A percentile compares a stretch with the other conserved stretches of the same genome.
Evolutionary conservation across 2,888 invertebrate genomes (phyloP).

Genomic region (Clepsis dumicolana): DNA sequence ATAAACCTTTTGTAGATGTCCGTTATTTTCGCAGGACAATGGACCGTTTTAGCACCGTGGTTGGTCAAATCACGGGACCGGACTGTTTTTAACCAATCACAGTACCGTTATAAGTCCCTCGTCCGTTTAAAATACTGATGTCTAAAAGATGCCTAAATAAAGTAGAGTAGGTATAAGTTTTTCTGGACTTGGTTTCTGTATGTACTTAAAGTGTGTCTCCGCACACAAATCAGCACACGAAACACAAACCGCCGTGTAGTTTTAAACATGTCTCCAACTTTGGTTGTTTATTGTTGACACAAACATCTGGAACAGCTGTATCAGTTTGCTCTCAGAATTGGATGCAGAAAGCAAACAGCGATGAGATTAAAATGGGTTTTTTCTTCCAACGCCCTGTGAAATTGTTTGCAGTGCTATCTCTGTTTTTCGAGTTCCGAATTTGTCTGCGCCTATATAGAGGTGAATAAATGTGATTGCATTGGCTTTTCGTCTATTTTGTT

Average conservation of each 20-base stretch:
- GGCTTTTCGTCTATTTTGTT: slow-evolving; percentile 1
- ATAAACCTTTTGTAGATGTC: too few relatives aligned
- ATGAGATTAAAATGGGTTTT: slow-evolving; percentile 24
- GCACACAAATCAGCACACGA: not conserved
- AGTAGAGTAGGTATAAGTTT: too few relatives aligned
- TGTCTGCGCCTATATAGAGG: not conserved
- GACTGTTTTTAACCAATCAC: too few relatives aligned
- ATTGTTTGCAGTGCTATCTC: slow-evolving; percentile 8
- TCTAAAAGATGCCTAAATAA: too few relatives aligned
- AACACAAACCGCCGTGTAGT: not conserved
- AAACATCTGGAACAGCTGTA: slow-evolving; percentile 11
- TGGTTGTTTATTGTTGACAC: not conserved
- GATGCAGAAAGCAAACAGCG: slow-evolving; percentile 10
- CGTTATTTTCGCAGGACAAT: too few relatives aligned
- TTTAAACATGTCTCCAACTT: not conserved
- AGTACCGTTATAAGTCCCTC: too few relatives aligned
- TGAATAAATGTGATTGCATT: slow-evolving; percentile 9
- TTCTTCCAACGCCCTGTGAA: slow-evolving; percentile 13
- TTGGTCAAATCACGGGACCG: too few relatives aligned
- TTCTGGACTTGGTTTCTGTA: too few relatives aligned
- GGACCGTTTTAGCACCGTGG: too few relatives aligned
- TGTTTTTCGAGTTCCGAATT: not conserved
- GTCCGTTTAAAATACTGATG: too few relatives aligned
- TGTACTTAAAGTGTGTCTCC: not conserved
- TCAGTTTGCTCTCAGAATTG: slow-evolving; percentile 16